Percentiles rank a stretch among this genome's conserved stretches.
Conservation (phyloP, 1,140 invertebrate genomes). For the Himalopsyche phryganea region DNA sequence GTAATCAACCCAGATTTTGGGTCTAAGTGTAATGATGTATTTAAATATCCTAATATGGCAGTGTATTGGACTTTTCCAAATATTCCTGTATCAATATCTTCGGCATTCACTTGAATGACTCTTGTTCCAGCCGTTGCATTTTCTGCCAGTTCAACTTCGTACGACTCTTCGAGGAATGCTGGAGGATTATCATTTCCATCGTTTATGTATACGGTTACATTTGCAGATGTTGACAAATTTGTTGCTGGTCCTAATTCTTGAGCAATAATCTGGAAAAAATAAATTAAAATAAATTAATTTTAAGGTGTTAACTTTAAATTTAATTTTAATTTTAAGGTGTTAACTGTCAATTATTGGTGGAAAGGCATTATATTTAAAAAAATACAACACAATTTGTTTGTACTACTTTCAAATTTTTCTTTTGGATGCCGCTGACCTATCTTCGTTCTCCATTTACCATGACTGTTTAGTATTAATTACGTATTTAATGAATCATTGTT, state of each 20-base stretch:
- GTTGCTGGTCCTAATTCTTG: slow-evolving; percentile 72
- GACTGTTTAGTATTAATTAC: too few relatives aligned
- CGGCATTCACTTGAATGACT: slow-evolving; percentile 71
- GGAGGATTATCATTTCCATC: slow-evolving; percentile 91
- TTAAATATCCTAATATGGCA: slow-evolving; percentile 68
- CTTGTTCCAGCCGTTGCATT: slow-evolving; percentile 73
- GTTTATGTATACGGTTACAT: slow-evolving; percentile 74
- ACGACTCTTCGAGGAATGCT: slow-evolving; percentile 68
- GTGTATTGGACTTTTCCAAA: slow-evolving; percentile 75
- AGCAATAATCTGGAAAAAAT: slow-evolving; percentile 62
- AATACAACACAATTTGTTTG: too few relatives aligned
- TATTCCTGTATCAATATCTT: slow-evolving; percentile 69
- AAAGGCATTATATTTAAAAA: not conserved
- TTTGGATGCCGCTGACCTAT: too few relatives aligned
- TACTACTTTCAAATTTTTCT: too few relatives aligned
- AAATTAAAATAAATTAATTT: too few relatives aligned
- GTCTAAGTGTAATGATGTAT: slow-evolving; percentile 74
- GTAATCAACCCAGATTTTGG: slow-evolving; percentile 74
- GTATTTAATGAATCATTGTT: too few relatives aligned
- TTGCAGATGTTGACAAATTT: slow-evolving; percentile 67
- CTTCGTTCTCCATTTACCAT: too few relatives aligned
- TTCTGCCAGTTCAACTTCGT: slow-evolving; percentile 72
- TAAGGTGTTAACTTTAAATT: slow-evolving; percentile 3
- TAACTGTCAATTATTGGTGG: too few relatives aligned
- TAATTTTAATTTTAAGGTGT: too few relatives aligned